These are phyloP conservation scores for Alosa sapidissima DNA, from an alignment of 2,797 vertebrate genomes.

Conservation along the genomic window DNA sequence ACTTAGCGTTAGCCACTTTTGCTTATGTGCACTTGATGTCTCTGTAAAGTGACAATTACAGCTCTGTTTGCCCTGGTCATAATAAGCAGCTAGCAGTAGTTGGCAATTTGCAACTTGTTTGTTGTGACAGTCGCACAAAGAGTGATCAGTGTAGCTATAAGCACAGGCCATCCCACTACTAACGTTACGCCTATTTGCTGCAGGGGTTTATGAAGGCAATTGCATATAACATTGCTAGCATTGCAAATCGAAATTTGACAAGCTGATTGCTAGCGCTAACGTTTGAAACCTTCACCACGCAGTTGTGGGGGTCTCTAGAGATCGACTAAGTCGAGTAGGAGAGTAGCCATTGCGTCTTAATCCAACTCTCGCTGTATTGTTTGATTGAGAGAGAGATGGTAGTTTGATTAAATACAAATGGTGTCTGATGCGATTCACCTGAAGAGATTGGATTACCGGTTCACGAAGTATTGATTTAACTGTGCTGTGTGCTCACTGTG, in stretches of 20 bases:
- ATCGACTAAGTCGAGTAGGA: neutral
- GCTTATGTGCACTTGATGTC: neutral
- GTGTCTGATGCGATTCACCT: neutral
- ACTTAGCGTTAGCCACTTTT: slow-evolving; percentile 5
- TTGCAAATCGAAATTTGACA: neutral
- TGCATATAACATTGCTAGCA: neutral
- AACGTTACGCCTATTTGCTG: neutral
- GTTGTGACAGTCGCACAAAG: slow-evolving; percentile 16
- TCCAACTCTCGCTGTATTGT: slow-evolving; percentile 3
- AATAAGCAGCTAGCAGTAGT: slow-evolving; percentile 13
- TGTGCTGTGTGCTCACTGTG: neutral
- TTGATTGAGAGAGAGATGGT: neutral
- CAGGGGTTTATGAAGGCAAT: neutral
- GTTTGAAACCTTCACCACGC: slow-evolving; percentile 1
- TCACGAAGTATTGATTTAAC: neutral
- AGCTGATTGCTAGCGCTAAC: neutral
- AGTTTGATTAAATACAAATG: neutral
- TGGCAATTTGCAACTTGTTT: slow-evolving; percentile 21
- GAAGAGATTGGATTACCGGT: neutral
- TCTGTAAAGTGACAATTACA: neutral
- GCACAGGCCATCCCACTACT: slow-evolving; percentile 2
- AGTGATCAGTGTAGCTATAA: neutral
- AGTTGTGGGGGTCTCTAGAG: neutral
- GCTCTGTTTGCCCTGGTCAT: neutral
- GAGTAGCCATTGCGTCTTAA: slow-evolving; percentile 22